Evolutionary conservation across 2,797 vertebrate species (phyloP).

Genomic region (Coracias cyanogaster): DNA sequence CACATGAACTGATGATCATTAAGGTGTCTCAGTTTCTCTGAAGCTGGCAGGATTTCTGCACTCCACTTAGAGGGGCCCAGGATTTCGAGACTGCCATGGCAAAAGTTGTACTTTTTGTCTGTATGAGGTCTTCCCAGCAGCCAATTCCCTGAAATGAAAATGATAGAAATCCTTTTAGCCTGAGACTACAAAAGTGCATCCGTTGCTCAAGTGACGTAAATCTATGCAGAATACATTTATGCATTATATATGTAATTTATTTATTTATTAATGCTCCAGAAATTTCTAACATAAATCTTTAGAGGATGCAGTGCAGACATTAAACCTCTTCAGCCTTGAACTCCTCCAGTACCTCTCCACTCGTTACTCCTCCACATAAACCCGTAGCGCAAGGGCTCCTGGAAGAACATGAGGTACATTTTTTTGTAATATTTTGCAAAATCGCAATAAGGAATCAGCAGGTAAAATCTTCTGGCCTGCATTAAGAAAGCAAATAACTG

Average conservation of each 20-base stretch:
- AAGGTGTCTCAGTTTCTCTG: not conserved
- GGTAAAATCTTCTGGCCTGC: constrained; percentile 2
- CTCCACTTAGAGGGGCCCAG: not conserved
- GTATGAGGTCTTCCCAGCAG: not conserved
- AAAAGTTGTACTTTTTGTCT: not conserved
- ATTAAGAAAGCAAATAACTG: constrained; percentile 54
- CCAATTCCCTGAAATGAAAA: not conserved
- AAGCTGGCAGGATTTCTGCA: not conserved
- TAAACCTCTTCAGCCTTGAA: not conserved
- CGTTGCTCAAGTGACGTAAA: not conserved
- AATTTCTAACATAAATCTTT: not conserved
- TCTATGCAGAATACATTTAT: not conserved
- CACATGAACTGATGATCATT: not conserved
- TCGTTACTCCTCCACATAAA: not conserved
- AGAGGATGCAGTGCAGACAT: not conserved
- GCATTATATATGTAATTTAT: not conserved
- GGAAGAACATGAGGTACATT: not conserved
- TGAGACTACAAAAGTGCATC: not conserved
- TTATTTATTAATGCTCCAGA: not conserved
- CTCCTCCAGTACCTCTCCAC: not conserved
- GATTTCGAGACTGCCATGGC: not conserved
- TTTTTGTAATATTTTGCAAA: not conserved
- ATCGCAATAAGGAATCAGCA: constrained; percentile 1
- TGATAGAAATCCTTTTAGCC: not conserved
- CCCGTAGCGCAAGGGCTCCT: not conserved